phyloP scores from a whole-genome alignment of 2,797 vertebrate species.

The Xenentodon cancila region DNA sequence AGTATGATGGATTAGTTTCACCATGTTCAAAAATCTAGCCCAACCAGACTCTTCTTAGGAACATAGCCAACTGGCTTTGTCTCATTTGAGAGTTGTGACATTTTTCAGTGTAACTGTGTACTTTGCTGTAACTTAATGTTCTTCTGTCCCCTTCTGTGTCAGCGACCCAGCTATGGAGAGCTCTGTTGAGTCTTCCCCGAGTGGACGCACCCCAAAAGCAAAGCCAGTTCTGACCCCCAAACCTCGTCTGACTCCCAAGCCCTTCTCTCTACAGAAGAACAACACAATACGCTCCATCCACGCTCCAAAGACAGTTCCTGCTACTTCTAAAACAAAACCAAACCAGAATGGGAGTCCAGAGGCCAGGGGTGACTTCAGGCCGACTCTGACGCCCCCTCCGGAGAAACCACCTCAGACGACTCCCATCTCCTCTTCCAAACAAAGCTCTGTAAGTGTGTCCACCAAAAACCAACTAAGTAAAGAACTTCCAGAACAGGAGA shows the following conservation, averaged over 20 bases:
- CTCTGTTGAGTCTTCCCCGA: constrained; percentile 48
- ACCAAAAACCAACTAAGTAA: constrained; percentile 30
- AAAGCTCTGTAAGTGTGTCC: constrained; percentile 16
- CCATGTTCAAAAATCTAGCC: constrained; percentile 51
- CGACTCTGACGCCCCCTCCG: not conserved
- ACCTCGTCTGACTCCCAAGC: constrained; percentile 86
- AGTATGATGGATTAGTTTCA: constrained; percentile 32
- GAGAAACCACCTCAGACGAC: constrained; percentile 18
- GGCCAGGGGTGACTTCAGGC: constrained; percentile 11
- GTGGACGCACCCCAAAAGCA: constrained; percentile 35
- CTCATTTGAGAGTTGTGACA: not conserved
- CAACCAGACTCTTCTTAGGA: constrained; percentile 45
- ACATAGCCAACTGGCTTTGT: constrained; percentile 14
- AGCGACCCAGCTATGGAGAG: constrained; percentile 70
- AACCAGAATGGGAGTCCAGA: constrained; percentile 20
- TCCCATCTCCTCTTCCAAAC: constrained; percentile 27
- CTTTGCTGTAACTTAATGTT: constrained; percentile 23
- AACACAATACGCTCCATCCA: constrained; percentile 65
- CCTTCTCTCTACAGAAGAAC: constrained; percentile 84
- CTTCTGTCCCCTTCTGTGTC: constrained; percentile 21
- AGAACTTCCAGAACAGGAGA: constrained; percentile 12
- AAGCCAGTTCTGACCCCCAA: constrained; percentile 71
- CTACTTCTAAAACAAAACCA: constrained; percentile 7
- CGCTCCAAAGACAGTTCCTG: constrained; percentile 45
- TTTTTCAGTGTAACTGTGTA: constrained; percentile 18